Evolutionary conservation across 2,888 invertebrate genomes (phyloP), one percentile per base, ranked within the genome.

Genomic region (Nomada ferruginata): DNA sequence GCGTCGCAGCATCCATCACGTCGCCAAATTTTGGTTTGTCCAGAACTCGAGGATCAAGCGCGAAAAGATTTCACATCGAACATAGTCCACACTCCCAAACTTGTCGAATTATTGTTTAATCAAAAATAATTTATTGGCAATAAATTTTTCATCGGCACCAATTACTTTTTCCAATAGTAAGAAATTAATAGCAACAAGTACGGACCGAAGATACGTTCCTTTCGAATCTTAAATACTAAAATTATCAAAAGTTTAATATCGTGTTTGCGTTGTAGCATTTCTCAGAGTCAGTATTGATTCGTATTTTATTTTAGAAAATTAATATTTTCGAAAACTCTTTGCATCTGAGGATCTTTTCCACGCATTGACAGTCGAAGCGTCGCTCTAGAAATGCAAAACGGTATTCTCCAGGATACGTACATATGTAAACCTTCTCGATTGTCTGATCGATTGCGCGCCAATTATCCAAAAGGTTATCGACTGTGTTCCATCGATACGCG

Each of bases 381-480:
- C 53, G 64, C 13, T n/a, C 1, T 59, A 23, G 36, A 60, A 66
- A n/a, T 60, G 52, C 13, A 52, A 50, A 61, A 61, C 72, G 55
- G 59, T 64, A 64, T 61, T 36, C 52, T 69, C 47, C 53, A 64
- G 78, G 60, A 63, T 73, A 63, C 44, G 60, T 13, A 57, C 26
- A 23, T 66, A 47, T 15, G 29, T 69, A 55, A 78, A 72, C 55
- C 64, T 79, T 85, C 69, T 85, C 87, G 87, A 84, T 87, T 86
- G 85, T 86, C 87, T 82, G 64, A 71, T 78, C 76, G 79, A 76
- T 65, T 55, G 72, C 68, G 74, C 71, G 72, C 53, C 59, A 73
- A 74, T 53, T 36, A 23, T 66, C 68, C 36, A 76, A 63, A 61
- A 74, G 57, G 60, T 74, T 53, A 71, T 52, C 55, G 53, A 64